Percentiles rank a stretch among this genome's conserved stretches.
Evolutionary conservation across 2,797 vertebrate genomes (phyloP).

Genomic region (Lerista edwardsae): DNA sequence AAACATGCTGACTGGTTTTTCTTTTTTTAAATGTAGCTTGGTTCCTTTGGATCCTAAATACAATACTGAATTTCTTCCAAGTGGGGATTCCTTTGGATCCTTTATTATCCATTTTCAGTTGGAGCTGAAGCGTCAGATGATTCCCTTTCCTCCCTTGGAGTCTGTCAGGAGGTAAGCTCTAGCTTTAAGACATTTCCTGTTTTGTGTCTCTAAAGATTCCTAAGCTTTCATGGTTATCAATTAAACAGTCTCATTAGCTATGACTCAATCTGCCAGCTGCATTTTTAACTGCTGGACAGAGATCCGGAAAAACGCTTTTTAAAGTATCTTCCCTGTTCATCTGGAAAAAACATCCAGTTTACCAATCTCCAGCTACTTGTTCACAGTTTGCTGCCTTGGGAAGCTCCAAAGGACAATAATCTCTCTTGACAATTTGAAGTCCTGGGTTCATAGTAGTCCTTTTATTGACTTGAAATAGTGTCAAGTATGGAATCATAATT

Average conservation of each 20-base stretch:
- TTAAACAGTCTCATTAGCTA: not conserved
- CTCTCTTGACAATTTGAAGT: conserved; percentile 15
- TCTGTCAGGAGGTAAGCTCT: not conserved
- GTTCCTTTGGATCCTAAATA: not conserved
- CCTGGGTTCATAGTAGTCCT: not conserved
- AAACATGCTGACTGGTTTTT: not conserved
- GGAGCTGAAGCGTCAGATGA: not conserved
- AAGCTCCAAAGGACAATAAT: not conserved
- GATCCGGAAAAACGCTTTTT: conserved; percentile 11
- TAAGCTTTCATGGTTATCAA: not conserved
- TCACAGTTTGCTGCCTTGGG: not conserved
- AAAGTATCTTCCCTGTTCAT: not conserved
- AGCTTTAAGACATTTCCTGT: conserved; percentile 24
- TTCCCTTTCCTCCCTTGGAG: not conserved
- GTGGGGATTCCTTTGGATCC: not conserved
- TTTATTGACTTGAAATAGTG: not conserved
- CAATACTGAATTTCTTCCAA: fast-evolving
- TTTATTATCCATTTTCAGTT: not conserved
- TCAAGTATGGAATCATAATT: not conserved
- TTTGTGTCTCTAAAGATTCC: conserved; percentile 19
- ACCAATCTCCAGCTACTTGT: not conserved
- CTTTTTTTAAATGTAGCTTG: not conserved
- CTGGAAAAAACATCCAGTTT: conserved; percentile 21
- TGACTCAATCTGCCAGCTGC: conserved; percentile 11
- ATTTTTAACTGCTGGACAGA: conserved; percentile 7